phyloP scores from a whole-genome alignment of 2,113 vertebrate species.

The Pongo abelii region DNA sequence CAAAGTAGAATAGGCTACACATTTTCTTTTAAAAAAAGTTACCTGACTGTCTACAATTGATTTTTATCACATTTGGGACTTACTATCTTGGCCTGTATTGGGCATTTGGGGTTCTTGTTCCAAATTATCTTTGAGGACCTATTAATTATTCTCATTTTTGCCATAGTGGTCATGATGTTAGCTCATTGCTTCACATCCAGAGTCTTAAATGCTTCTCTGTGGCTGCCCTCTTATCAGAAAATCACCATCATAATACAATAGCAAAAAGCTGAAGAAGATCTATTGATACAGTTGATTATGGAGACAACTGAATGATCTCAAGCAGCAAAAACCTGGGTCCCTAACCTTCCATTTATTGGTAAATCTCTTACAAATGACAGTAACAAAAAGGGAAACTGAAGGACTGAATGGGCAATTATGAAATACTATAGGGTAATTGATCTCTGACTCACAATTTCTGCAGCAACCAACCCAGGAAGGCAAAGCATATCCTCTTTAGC shows the following conservation, averaged over 20 bases:
- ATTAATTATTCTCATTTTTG: background rate
- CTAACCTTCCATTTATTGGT: background rate
- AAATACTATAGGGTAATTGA: background rate
- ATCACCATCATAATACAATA: background rate
- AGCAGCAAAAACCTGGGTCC: background rate
- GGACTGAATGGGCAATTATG: background rate
- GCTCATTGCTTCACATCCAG: background rate
- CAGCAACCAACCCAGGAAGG: background rate
- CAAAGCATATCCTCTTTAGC: background rate
- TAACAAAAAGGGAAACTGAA: too few species aligned
- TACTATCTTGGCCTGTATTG: background rate
- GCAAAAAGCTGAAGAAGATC: background rate
- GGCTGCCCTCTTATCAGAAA: background rate
- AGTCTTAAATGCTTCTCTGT: background rate
- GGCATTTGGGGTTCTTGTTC: background rate
- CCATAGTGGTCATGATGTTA: background rate
- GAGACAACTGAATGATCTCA: background rate
- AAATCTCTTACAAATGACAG: background rate
- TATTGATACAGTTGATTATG: background rate
- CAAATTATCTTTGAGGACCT: background rate
- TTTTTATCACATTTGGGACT: background rate
- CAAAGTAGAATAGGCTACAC: background rate
- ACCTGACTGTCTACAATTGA: background rate
- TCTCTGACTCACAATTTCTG: background rate
- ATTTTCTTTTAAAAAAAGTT: background rate